Base-by-base conservation (phyloP, 92 coral and sea anemone species). In the Palythoa heliodiscus region DNA sequence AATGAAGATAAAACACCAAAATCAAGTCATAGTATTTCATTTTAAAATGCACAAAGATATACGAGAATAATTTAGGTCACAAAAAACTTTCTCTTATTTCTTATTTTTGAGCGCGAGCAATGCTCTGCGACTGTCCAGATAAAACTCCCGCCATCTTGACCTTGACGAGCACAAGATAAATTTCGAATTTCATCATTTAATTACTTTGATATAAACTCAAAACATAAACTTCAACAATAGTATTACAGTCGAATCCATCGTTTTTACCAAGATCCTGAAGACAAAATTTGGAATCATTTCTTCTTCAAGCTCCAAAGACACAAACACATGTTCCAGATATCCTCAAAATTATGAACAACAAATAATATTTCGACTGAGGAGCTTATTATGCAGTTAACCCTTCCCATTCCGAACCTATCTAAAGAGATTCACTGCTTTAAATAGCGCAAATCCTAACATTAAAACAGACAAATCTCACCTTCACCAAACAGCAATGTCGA, bases 101-200 rank as follows among this genome's bases (percentile, higher is more conserved):
- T 16, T 22, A 53, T 12, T 35, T 15, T 20, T 35, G 55, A 6
- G 70, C 0, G 58, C 3, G 12, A 73, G 24, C 54, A 12, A 70
- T 2, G 24, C 39, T 57, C n/a, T 24, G 6, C 35, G 29, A 35
- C 16, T 40, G 16, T 17, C 1, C 54, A 10, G 37, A n/a, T 13
- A 3, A 7, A 35, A 10, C 58, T 78, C 83, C 83, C 83, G 83
- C 83, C 83, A 78, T 78, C 71, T 78, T 78, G 55, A 24, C 48
- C 17, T 37, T 23, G 48, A 22, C 24, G 54, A n/a, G 7, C 29
- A 5, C 39, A 24, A 29, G 1, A 2, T 63, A 7, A n/a, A n/a
- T 11, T 10, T 22, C 22, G 35, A 15, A 60, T 60, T 15, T 4
- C 6, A 60, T 1, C 17, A 15, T 19, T 6, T 15, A 15, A 5